Conservation (phyloP, 2,113 vertebrate genomes). For the Megaceryle torquata region DNA sequence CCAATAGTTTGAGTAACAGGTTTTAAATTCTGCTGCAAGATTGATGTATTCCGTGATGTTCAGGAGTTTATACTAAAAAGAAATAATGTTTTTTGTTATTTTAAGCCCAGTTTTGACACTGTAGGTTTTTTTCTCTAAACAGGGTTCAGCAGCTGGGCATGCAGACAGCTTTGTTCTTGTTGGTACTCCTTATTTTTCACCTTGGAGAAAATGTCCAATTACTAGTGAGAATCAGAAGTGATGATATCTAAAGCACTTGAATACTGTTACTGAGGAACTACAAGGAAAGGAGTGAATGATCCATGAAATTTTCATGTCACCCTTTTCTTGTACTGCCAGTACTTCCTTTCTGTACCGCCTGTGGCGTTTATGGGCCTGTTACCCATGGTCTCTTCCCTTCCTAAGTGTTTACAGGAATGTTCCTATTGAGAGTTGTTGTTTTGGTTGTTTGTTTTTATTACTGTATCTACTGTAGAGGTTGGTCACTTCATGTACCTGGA, state of each 20-base stretch:
- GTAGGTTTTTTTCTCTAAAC: neutral
- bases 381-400: neutral
- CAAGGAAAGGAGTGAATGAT: neutral
- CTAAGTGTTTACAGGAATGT: neutral
- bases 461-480: neutral
- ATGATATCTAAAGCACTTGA: neutral
- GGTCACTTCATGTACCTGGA: fast-evolving
- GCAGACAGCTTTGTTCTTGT: neutral
- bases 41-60: neutral
- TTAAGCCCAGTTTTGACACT: neutral
- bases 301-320: fast-evolving
- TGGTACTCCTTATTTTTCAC: neutral
- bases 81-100: neutral
- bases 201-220: neutral
- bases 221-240: neutral
- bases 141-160: neutral
- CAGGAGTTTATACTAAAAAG: neutral
- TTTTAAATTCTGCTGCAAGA: neutral
- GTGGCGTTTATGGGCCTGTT: neutral
- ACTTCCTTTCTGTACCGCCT: neutral
- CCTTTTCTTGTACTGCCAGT: neutral
- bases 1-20: neutral
- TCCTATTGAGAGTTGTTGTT: neutral
- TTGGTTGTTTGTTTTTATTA: no score
- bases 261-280: neutral